Evolutionary conservation across 2,113 vertebrate species (phyloP).

Genomic region (Boulengeromyrus knoepffleri): DNA sequence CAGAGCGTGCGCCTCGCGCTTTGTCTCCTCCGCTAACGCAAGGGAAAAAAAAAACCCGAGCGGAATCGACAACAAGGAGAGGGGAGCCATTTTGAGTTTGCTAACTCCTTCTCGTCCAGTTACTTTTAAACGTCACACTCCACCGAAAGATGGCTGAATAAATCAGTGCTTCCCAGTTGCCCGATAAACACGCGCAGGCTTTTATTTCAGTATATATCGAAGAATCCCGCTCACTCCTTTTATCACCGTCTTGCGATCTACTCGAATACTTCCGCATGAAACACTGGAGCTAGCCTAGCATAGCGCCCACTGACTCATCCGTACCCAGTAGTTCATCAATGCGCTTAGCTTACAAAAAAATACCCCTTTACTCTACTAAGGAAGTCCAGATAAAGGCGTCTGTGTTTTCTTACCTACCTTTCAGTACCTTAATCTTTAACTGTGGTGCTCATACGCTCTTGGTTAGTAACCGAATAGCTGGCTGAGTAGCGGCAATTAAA

Average conservation of each 20-base stretch:
- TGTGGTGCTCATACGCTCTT: constrained; percentile 59
- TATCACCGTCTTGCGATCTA: neutral
- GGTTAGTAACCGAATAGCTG: constrained; percentile 44
- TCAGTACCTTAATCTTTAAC: constrained; percentile 48
- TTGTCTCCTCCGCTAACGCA: constrained; percentile 24
- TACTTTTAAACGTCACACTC: constrained; percentile 21
- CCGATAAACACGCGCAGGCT: neutral
- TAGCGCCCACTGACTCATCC: constrained; percentile 17
- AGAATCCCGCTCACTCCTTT: neutral
- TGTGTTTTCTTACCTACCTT: constrained; percentile 19
- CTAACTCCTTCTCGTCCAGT: constrained; percentile 31
- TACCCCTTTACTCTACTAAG: neutral
- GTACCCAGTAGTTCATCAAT: neutral
- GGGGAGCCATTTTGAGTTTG: constrained; percentile 32
- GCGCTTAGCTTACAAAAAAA: neutral
- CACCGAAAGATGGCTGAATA: neutral
- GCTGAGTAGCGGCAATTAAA: constrained; percentile 46
- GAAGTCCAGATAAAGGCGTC: neutral
- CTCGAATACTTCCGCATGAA: constrained; percentile 18
- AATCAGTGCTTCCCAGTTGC: neutral
- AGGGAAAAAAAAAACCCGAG: constrained; percentile 7
- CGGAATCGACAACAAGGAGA: constrained; percentile 29
- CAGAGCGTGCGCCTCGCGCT: constrained; percentile 9
- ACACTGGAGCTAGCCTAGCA: neutral
- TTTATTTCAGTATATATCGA: neutral